These are phyloP conservation scores for Epicampocera succincta DNA, from an alignment of 2,888 invertebrate genomes.

Conservation along the genomic window DNA sequence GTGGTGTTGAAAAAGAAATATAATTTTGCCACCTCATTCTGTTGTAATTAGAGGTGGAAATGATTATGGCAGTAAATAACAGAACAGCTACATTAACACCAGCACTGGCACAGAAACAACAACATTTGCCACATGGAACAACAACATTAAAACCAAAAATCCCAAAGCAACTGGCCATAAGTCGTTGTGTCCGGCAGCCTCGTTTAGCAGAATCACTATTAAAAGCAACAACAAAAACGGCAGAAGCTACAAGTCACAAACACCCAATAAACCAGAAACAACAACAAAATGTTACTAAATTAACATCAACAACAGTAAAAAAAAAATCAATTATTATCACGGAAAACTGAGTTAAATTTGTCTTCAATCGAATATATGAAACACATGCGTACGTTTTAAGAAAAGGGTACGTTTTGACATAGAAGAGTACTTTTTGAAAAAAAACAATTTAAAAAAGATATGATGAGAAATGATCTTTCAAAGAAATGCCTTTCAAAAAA, in stretches of 20 bases:
- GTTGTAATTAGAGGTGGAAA: constrained; percentile 69
- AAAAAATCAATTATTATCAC: constrained; percentile 5
- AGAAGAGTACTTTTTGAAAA: too few relatives aligned
- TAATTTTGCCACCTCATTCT: constrained; percentile 69
- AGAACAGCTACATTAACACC: constrained; percentile 37
- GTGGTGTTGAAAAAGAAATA: constrained; percentile 34
- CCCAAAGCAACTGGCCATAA: not conserved
- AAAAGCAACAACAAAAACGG: constrained; percentile 17
- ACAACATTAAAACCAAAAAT: constrained; percentile 15
- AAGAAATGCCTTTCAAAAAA: too few relatives aligned
- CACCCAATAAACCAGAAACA: constrained; percentile 28
- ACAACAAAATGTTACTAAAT: constrained; percentile 10
- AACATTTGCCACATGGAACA: constrained; percentile 10
- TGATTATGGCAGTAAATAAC: constrained; percentile 63
- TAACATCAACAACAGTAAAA: constrained; percentile 17
- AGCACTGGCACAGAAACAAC: constrained; percentile 32
- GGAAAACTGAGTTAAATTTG: constrained; percentile 31
- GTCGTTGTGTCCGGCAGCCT: constrained; percentile 20
- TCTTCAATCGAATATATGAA: constrained; percentile 51
- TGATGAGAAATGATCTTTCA: too few relatives aligned
- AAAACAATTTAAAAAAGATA: too few relatives aligned
- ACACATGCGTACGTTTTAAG: too few relatives aligned
- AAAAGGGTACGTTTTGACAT: too few relatives aligned
- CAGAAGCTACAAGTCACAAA: constrained; percentile 55
- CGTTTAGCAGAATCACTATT: constrained; percentile 49